Evolutionary conservation across 2,113 vertebrate species (phyloP).

Genomic region (Syngnathus scovelli): DNA sequence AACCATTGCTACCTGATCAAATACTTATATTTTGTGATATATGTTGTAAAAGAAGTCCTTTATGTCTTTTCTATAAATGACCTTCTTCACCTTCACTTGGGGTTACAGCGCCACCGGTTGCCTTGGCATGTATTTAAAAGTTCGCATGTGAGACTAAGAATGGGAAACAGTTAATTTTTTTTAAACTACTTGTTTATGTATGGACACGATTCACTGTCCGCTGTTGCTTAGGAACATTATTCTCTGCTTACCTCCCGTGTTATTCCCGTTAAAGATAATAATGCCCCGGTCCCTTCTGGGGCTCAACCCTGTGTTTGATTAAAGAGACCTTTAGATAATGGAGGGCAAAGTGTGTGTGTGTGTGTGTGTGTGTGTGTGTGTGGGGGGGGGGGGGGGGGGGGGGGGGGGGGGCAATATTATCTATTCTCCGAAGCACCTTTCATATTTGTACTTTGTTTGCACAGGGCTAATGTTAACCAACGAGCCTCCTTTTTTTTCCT

Average conservation of each 20-base stretch:
- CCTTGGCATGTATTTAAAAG: not conserved
- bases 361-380: no score
- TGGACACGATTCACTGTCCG: not conserved
- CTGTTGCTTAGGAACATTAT: not conserved
- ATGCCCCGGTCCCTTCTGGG: not conserved
- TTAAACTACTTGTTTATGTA: not conserved
- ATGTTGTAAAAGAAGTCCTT: not conserved
- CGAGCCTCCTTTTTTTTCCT: slow-evolving; percentile 11
- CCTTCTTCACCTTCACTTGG: no score
- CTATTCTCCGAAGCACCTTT: slow-evolving; percentile 23
- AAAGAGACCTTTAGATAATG: slow-evolving; percentile 21
- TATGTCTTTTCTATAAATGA: no score
- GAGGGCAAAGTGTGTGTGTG: not conserved
- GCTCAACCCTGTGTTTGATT: slow-evolving; percentile 8
- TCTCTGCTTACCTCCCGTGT: not conserved
- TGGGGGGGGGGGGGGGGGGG: no score
- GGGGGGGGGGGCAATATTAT: not conserved
- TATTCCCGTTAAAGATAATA: not conserved
- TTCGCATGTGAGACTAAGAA: not conserved
- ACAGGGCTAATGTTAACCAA: not conserved
- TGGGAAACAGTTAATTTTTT: no score
- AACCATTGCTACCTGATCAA: not conserved
- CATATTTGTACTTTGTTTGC: slow-evolving; percentile 11
- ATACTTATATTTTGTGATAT: no score
- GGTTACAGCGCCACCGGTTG: not conserved